Evolutionary conservation across 2,888 invertebrate genomes (phyloP), one percentile per base, ranked within the genome.

Genomic region (Melinaea menophilus): DNA sequence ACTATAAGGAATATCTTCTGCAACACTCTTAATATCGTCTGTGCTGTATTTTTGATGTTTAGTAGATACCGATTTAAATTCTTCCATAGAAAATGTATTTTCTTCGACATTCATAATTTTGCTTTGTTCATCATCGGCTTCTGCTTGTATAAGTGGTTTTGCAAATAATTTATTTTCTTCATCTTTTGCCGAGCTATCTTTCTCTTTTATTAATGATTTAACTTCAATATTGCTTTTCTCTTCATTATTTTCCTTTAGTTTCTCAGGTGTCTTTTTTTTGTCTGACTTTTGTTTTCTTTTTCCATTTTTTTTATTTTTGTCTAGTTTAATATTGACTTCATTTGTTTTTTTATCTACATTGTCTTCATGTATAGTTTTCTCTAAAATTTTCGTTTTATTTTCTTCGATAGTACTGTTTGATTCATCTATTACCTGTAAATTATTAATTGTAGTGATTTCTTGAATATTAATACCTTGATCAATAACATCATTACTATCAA

Each of bases 191-290:
- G 60, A 60, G 59, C 45, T 58, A 48, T 67, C 65, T 66, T 47
- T 11, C 55, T 58, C 60, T 12, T 66, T 68, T 35, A 62, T 63
- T 46, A 56, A 56, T 58, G 57, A 58, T 33, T 64, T 61, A 61
- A 68, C 54, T 65, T 67, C 64, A 60, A 61, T 69, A 58, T 63
- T 64, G 34, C 64, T 67, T 63, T 64, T 71, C 58, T 61, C 58
- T 46, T 56, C 62, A 56, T 66, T 62, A 48, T 67, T 45, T 41
- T 64, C 48, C 31, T 58, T 45, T 11, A 35, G 35, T 54, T 65
- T 62, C 31, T 58, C 55, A 34, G 33, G 33, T 13, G 7, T 56
- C 33, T 22, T 59, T 9, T 56, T 9, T 48, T 48, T 41, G 57
- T 64, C 48, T 46, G 59, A 34, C 5, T 56, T 61, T 37, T 65